These are phyloP conservation scores for Platerodrilus igneus DNA, from an alignment of 2,888 invertebrate species.

Conservation along the genomic window DNA sequence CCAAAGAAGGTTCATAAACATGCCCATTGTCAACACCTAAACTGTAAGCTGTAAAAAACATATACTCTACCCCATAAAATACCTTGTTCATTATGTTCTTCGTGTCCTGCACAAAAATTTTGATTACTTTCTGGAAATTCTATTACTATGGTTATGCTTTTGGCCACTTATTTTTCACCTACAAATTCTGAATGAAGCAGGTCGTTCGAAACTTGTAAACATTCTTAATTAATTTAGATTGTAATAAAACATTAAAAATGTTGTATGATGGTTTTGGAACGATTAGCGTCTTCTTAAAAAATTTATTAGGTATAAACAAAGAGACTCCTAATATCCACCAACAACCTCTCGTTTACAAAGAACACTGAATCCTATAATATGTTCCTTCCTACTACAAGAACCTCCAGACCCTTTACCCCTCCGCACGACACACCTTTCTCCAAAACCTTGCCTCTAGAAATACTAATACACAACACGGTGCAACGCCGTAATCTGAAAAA, in stretches of 20 bases:
- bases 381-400: too few relatives aligned
- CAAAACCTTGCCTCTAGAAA: too few relatives aligned
- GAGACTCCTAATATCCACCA: too few relatives aligned
- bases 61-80: slow-evolving; percentile 42
- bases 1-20: slow-evolving; percentile 39
- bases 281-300: slow-evolving; percentile 31
- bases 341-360: too few relatives aligned
- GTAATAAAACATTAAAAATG: slow-evolving; percentile 12
- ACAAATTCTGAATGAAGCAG: slow-evolving; percentile 1
- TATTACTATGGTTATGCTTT: slow-evolving; percentile 24
- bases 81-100: slow-evolving; percentile 44
- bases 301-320: slow-evolving; percentile 32
- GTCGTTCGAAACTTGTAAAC: background rate
- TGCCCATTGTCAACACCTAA: slow-evolving; percentile 46
- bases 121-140: slow-evolving; percentile 38
- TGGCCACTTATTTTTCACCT: slow-evolving; percentile 18
- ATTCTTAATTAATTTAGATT: slow-evolving; percentile 11
- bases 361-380: too few relatives aligned
- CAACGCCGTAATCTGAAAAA: too few relatives aligned
- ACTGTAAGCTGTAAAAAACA: slow-evolving; percentile 29
- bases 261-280: slow-evolving; percentile 29
- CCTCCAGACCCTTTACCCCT: too few relatives aligned
- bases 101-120: slow-evolving; percentile 35
- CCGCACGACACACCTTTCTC: too few relatives aligned
- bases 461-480: too few relatives aligned